Evolutionary conservation across 2,113 vertebrate genomes (phyloP), one percentile per base, ranked within the genome.

Genomic region (Hippocampus guttulatus): DNA sequence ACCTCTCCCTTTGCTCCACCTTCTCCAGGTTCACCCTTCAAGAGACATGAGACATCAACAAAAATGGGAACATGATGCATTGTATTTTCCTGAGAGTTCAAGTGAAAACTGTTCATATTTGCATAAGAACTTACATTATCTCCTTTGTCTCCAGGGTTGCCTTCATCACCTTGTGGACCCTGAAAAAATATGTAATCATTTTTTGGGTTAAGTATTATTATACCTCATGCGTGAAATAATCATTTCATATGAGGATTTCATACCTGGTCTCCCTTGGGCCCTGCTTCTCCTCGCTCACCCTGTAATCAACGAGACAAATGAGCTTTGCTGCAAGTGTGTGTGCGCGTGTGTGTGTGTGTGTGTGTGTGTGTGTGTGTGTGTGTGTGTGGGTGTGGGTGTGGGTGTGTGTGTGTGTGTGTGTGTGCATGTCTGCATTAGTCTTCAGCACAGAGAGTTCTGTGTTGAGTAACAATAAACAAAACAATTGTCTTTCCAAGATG

Each of bases 241-340:
- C 62, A 23, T 52, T 66, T 45, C 21, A 27, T 1, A 20, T 64
- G 20, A 40, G 38, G 27, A 41, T 18, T 0, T 87, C 92, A 88
- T 82, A 99, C 97, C 91, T 95, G 94, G 63, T 95, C 95, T 88
- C 96, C 97, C 81, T 96, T 97, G 41, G 95, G 94, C 78, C 97
- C 97, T 52, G 81, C 62, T 61, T 95, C 94, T 73, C 97, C 96
- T 33, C 88, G 91, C 1, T 92, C 93, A 75, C 96, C 97, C 96
- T 98, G 78, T 63, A 75, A 72, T 64, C 63, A 69, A 47, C 68
- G 72, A 75, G 73, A 63, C 23, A 64, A 71, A 68, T 3, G 41
- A 14, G 10, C 68, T 38, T 54, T 60, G 9, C 66, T 54, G 23
- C 45, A 64, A 20, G 3, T 14, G 30, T 70, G 41, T 58, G 43